Evolutionary conservation across 2,113 vertebrate species (phyloP).

Genomic region (Sorex fumeus): DNA sequence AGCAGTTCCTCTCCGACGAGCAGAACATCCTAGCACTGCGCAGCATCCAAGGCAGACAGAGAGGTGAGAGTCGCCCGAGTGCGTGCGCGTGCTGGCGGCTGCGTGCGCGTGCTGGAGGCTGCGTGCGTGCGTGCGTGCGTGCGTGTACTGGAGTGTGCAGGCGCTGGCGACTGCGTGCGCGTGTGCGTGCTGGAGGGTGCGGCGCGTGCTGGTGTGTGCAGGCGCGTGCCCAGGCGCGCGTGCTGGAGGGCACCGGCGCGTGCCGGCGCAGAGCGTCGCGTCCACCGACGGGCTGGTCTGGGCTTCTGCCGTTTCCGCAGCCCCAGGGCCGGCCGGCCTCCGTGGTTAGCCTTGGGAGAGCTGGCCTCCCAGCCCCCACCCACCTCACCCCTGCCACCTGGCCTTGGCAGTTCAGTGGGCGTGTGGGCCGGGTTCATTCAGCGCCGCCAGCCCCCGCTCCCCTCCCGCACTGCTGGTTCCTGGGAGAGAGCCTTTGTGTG

Average conservation of each 20-base stretch:
- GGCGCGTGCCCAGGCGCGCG: too few species aligned
- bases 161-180: too few species aligned
- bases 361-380: not conserved
- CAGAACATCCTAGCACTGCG: slow-evolving; percentile 98
- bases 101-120: not conserved
- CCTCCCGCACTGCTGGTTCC: not conserved
- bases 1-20: slow-evolving; percentile 98
- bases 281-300: slow-evolving; percentile 36
- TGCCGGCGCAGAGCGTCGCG: not conserved
- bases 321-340: not conserved
- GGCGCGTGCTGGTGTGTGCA: too few species aligned
- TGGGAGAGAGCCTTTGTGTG: not conserved
- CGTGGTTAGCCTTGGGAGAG: not conserved
- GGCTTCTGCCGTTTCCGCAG: slow-evolving; percentile 1
- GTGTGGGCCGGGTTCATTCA: too few species aligned
- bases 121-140: too few species aligned
- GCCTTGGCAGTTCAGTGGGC: not conserved
- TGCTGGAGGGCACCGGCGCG: too few species aligned
- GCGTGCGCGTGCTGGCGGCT: not conserved
- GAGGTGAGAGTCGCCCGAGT: slow-evolving; percentile 92
- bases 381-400: not conserved
- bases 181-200: too few species aligned
- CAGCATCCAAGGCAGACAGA: slow-evolving; percentile 97
- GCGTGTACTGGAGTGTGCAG: too few species aligned
- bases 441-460: too few species aligned